Evolutionary conservation across 2,113 vertebrate species (phyloP).

Genomic region (Apaloderma vittatum): DNA sequence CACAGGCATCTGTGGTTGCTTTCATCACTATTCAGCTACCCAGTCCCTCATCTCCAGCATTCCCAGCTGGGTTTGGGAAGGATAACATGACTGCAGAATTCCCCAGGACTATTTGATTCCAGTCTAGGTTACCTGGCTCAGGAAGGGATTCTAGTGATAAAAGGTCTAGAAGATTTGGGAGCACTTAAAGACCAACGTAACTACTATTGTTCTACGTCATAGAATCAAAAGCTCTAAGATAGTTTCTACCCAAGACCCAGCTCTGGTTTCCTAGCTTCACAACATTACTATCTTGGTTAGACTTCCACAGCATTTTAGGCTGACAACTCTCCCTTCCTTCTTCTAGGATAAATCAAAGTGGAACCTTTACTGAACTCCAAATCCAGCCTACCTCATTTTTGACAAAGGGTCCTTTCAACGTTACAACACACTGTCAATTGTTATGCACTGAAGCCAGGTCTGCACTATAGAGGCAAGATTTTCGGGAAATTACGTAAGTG

Average conservation of each 20-base stretch:
- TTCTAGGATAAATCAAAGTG: not conserved
- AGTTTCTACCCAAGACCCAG: not conserved
- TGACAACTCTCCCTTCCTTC: not conserved
- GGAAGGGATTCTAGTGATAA: not conserved
- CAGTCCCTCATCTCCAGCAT: not conserved
- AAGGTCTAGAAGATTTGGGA: not conserved
- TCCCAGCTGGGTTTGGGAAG: not conserved
- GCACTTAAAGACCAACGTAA: not conserved
- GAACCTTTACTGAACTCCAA: not conserved
- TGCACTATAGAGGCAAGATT: not conserved
- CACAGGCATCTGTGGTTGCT: accelerated
- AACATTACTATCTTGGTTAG: not conserved
- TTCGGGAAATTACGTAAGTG: not conserved
- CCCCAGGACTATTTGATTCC: not conserved
- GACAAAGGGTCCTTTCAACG: not conserved
- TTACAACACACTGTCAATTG: not conserved
- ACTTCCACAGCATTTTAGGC: not conserved
- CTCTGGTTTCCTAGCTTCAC: not conserved
- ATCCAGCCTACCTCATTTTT: not conserved
- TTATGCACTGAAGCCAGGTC: not conserved
- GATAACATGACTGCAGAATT: not conserved
- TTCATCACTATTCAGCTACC: too few relatives aligned
- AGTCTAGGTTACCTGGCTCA: not conserved
- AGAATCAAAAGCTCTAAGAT: too few relatives aligned
- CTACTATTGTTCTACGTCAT: not conserved